phyloP scores from a whole-genome alignment of 1,140 invertebrate species.

The Nautilus pompilius region DNA sequence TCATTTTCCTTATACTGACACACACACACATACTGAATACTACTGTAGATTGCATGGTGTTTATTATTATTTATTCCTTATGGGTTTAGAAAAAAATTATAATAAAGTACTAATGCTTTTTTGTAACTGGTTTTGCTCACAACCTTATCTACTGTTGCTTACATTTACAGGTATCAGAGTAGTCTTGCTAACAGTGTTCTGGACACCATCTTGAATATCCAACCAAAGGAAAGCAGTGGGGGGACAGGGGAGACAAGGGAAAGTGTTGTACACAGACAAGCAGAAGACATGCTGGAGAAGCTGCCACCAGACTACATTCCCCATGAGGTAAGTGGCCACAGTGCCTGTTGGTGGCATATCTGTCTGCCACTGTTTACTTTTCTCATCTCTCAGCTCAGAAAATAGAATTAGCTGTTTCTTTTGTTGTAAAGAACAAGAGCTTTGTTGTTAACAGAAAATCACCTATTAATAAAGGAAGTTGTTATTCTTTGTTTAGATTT shows the following conservation, averaged over 20 bases:
- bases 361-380: not conserved
- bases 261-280: constrained; percentile 41
- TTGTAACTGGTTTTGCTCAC: not conserved
- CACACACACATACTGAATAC: no score
- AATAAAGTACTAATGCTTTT: not conserved
- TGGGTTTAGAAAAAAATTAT: not conserved
- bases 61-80: no score
- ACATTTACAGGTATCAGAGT: constrained; percentile 73
- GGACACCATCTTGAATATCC: constrained; percentile 89
- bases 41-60: no score
- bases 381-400: no score
- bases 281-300: constrained; percentile 50
- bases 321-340: constrained; percentile 45
- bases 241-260: constrained; percentile 59
- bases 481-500: no score
- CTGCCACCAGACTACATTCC: constrained; percentile 47
- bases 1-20: no score
- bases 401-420: no score
- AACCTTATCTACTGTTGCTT: not conserved
- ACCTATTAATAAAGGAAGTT: no score
- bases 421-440: no score
- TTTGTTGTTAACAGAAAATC: no score
- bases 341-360: not conserved
- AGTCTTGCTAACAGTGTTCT: constrained; percentile 86
- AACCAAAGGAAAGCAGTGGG: constrained; percentile 84